Conservation (phyloP, 2,797 vertebrate species). For the Pipistrellus nathusii region DNA sequence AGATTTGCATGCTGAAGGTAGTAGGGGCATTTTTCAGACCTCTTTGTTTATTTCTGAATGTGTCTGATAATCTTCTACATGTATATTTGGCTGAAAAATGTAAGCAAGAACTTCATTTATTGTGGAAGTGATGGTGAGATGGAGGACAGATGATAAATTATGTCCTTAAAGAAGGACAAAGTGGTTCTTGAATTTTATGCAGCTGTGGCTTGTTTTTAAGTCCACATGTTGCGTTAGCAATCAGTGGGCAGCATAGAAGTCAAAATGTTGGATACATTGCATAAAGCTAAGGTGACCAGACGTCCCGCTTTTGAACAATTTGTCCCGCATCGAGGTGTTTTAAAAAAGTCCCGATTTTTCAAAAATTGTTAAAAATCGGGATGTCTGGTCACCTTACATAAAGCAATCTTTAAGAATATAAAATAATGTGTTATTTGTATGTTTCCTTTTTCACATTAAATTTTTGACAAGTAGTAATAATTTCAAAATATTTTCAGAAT, state of each 20-base stretch:
- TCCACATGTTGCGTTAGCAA: not conserved
- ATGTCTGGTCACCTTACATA: not conserved
- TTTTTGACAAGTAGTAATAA: not conserved
- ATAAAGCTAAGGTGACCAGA: not conserved
- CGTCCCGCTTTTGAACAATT: too few relatives aligned
- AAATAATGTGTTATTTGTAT: not conserved
- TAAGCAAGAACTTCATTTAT: not conserved
- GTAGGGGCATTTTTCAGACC: not conserved
- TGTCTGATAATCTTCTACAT: not conserved
- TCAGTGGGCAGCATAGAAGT: not conserved
- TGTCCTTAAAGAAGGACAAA: not conserved
- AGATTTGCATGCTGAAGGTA: not conserved
- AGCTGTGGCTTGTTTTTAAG: not conserved
- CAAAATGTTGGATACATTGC: not conserved
- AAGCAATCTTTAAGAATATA: not conserved
- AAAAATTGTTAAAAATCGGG: too few relatives aligned
- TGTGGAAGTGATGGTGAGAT: not conserved
- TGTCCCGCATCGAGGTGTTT: too few relatives aligned
- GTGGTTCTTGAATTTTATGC: slow-evolving; percentile 13
- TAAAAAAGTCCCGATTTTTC: too few relatives aligned
- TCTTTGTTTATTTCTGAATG: not conserved
- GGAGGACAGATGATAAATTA: not conserved
- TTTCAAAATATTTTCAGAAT: slow-evolving; percentile 45
- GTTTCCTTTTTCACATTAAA: not conserved
- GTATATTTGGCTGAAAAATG: slow-evolving; percentile 15